Base-by-base conservation (phyloP, 2,113 vertebrate genomes). In the Aplodontia rufa region DNA sequence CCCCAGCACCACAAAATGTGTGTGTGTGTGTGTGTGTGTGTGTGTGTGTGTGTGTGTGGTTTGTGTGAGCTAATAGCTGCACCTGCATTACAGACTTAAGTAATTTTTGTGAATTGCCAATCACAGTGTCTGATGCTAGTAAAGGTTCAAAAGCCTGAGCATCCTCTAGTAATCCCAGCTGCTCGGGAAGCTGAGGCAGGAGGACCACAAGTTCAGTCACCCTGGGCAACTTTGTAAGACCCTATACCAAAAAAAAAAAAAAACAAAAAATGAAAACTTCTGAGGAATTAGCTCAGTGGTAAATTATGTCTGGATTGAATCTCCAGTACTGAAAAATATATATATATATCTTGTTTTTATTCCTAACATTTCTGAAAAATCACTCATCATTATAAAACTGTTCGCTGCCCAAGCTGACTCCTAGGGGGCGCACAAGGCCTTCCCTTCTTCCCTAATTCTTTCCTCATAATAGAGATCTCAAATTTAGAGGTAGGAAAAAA, bases 371-470 rank as follows among this genome's bases (percentile, higher is more conserved):
- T 94, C 75, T 80, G 62, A 49, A 76, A 81, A 92, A 69, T 66
- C 32, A 47, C 22, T 22, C 24, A 32, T 3, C 37, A 30, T n/a
- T 53, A n/a, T 20, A 49, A 95, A 91, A 22, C 45, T 62, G n/a
- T 37, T 95, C 60, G 45, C n/a, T 51, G 3, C n/a, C 45, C 45
- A 83, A 51, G 14, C 2, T 92, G 45, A 86, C 66, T 87, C 93
- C 64, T 74, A 95, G 95, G 58, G 83, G 91, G 71, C 30, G 8
- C 84, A 22, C 51, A 91, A 92, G 30, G 17, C 49, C 58, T 90
- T 93, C 42, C 64, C 14, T 51, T 91, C 45, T 49, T 75, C 40
- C 28, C 20, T 1, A 0, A n/a, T 49, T 13, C 4, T 55, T 45
- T 68, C 35, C 26, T 37, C 12, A 32, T 4, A 45, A 24, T 28